phyloP scores from a whole-genome alignment of 1,140 invertebrate genomes.

The Grapholita molesta region DNA sequence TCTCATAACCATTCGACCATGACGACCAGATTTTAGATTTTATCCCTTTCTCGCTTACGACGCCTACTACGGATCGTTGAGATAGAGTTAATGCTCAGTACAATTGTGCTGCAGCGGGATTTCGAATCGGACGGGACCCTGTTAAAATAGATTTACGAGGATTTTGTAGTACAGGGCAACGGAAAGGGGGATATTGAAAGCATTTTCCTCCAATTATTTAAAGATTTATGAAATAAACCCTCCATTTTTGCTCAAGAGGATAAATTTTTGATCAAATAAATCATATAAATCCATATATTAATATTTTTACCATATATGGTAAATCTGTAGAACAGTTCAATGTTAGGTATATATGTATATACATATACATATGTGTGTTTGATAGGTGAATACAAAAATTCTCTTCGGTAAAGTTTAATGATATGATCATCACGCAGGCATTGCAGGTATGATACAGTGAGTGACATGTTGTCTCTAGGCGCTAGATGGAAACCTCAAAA shows the following conservation, averaged over 20 bases:
- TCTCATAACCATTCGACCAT: conserved; percentile 9
- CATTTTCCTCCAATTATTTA: conserved; percentile 40
- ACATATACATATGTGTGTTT: too few relatives aligned
- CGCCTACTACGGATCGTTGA: background rate
- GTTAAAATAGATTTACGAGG: conserved; percentile 45
- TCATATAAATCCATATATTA: too few relatives aligned
- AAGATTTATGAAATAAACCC: conserved; percentile 36
- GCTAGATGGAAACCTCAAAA: too few relatives aligned
- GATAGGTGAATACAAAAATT: too few relatives aligned
- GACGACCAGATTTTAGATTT: background rate
- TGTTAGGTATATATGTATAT: too few relatives aligned
- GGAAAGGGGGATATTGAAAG: conserved; percentile 32
- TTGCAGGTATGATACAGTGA: too few relatives aligned
- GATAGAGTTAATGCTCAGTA: background rate
- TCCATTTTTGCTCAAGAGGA: conserved; percentile 3
- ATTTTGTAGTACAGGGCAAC: conserved; percentile 30
- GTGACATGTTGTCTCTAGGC: too few relatives aligned
- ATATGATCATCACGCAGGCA: too few relatives aligned
- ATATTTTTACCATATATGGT: too few relatives aligned
- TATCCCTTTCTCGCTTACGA: background rate
- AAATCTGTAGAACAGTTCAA: too few relatives aligned
- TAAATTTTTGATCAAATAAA: background rate
- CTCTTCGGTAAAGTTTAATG: too few relatives aligned
- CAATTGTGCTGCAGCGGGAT: background rate
- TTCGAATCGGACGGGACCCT: conserved; percentile 25